Percentiles rank a stretch among this genome's conserved stretches.
Evolutionary conservation across 2,113 vertebrate species (phyloP).

Genomic region (Conger conger): DNA sequence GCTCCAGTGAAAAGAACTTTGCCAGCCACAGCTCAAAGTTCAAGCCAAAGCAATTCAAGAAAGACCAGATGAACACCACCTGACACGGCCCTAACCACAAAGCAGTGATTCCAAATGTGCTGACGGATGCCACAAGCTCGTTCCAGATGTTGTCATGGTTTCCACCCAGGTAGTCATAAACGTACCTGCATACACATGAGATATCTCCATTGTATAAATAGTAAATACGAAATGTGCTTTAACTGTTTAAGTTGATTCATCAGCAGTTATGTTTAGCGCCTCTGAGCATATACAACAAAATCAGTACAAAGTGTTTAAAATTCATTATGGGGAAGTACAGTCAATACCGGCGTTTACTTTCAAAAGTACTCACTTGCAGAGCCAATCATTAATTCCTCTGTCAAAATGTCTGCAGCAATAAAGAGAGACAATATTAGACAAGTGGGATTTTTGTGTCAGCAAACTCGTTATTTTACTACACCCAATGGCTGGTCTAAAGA

Average conservation of each 20-base stretch:
- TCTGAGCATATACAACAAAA: too few species aligned
- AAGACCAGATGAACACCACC: conserved; percentile 85
- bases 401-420: conserved; percentile 83
- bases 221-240: neutral
- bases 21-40: conserved; percentile 92
- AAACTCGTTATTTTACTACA: neutral
- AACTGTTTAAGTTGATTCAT: neutral
- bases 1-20: conserved; percentile 78
- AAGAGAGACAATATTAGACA: neutral
- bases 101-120: conserved; percentile 80
- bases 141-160: conserved; percentile 76
- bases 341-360: neutral
- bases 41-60: conserved; percentile 90
- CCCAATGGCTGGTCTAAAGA: neutral
- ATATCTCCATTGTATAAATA: neutral
- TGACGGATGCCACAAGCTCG: conserved; percentile 79
- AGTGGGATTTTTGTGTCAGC: neutral
- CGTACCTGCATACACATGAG: conserved; percentile 70
- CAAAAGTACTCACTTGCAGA: conserved; percentile 80
- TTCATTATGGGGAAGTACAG: neutral
- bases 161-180: conserved; percentile 85
- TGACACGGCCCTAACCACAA: conserved; percentile 89
- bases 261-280: neutral
- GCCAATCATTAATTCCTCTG: conserved; percentile 94
- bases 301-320: neutral